phyloP scores from a whole-genome alignment of 2,888 invertebrate species.

The Caenorhabditis sp. region DNA sequence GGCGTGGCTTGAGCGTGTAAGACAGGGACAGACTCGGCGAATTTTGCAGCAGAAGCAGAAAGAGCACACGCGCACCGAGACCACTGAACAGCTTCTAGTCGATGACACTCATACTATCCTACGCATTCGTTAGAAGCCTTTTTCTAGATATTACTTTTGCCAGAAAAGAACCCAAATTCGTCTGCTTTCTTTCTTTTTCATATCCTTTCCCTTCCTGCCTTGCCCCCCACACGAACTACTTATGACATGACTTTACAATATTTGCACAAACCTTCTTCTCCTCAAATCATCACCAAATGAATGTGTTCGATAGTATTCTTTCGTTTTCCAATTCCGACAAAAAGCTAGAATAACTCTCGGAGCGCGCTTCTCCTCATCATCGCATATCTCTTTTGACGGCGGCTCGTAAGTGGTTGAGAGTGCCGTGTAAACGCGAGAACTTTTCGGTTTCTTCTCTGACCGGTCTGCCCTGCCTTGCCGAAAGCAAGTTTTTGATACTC shows the following conservation, averaged over 20 bases:
- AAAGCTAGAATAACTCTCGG: background rate
- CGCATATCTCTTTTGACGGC: background rate
- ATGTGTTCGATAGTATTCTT: conserved; percentile 16
- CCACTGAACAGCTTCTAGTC: conserved; percentile 70
- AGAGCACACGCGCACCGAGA: conserved; percentile 65
- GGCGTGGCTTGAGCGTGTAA: conserved; percentile 11
- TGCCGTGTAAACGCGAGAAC: conserved; percentile 16
- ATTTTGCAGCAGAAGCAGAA: conserved; percentile 55
- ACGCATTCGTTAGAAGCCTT: conserved; percentile 57
- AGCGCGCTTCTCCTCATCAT: background rate
- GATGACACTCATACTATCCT: conserved; percentile 71
- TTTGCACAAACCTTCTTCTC: no score
- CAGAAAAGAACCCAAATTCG: background rate
- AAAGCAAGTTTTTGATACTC: conserved; percentile 3
- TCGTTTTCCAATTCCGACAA: background rate
- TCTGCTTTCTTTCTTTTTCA: background rate
- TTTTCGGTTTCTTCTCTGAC: conserved; percentile 11
- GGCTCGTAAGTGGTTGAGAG: conserved; percentile 46
- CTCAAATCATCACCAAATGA: no score
- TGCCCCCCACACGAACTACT: no score
- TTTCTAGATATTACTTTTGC: background rate
- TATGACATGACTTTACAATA: no score
- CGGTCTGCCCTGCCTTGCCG: conserved; percentile 22
- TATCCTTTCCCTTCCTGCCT: no score
- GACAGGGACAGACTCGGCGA: conserved; percentile 29